Percentiles rank a stretch among this genome's conserved stretches.
Conservation (phyloP, 2,113 vertebrate genomes). For the Scopus umbretta region DNA sequence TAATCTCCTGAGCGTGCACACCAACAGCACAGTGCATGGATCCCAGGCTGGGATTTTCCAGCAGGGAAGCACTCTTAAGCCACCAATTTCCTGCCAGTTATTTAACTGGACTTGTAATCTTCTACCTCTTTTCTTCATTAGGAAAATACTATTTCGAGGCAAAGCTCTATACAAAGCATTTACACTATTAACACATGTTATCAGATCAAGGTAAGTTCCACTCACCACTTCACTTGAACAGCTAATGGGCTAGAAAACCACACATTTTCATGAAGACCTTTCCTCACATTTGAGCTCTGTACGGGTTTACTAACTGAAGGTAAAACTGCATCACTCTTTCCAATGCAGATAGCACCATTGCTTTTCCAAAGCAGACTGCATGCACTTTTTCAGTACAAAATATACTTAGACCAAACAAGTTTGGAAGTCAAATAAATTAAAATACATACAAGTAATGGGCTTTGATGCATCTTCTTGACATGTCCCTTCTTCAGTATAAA, state of each 20-base stretch:
- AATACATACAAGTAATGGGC: not conserved
- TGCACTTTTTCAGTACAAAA: not conserved
- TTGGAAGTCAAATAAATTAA: not conserved
- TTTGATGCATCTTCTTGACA: not conserved
- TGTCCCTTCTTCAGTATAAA: not conserved
- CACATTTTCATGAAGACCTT: not conserved
- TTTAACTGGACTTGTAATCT: not conserved
- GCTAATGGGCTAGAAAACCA: not conserved
- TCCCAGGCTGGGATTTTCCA: not conserved
- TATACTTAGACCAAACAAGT: not conserved
- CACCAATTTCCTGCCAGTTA: not conserved
- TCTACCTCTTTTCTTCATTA: not conserved
- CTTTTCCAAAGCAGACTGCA: not conserved
- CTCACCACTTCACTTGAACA: not conserved
- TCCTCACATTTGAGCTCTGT: not conserved
- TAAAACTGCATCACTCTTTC: not conserved
- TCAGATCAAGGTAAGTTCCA: not conserved
- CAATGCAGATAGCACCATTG: not conserved
- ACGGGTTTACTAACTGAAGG: not conserved
- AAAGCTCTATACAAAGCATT: not conserved
- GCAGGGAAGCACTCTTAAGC: not conserved
- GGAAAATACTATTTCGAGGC: not conserved
- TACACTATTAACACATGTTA: not conserved
- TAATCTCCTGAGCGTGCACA: not conserved
- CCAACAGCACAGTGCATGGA: not conserved